A percentile compares a stretch with the other conserved stretches of the same genome.
Conservation (phyloP, 2,113 vertebrate genomes). For the Dryoscopus gambensis region DNA sequence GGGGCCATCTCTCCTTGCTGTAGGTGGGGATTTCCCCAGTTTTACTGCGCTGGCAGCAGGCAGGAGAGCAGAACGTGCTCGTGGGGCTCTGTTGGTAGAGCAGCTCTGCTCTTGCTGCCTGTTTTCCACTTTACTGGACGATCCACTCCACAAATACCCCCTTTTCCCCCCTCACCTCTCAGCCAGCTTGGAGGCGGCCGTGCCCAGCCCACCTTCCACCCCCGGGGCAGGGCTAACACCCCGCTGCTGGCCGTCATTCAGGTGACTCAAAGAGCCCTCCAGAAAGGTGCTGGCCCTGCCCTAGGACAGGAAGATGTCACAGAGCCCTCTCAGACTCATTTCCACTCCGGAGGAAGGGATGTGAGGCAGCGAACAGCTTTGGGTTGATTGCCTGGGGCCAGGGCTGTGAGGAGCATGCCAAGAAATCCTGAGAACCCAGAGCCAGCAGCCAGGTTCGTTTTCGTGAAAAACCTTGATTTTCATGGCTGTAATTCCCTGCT, state of each 20-base stretch:
- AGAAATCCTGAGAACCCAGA: not conserved
- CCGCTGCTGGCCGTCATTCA: not conserved
- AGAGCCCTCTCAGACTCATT: not conserved
- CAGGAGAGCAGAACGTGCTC: not conserved
- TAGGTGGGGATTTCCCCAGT: not conserved
- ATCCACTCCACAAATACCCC: not conserved
- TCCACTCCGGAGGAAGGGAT: not conserved
- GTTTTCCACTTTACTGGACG: not conserved
- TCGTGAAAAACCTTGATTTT: not conserved
- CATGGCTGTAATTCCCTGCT: too few relatives aligned
- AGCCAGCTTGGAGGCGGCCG: not conserved
- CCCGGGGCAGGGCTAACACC: not conserved
- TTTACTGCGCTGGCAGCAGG: not conserved
- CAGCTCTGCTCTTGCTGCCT: not conserved
- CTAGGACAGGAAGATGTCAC: not conserved
- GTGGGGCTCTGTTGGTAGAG: not conserved
- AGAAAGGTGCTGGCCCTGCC: not conserved
- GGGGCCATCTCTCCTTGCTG: not conserved
- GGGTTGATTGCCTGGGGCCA: too few relatives aligned
- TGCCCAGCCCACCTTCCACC: not conserved
- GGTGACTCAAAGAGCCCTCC: not conserved
- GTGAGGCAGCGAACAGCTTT: not conserved
- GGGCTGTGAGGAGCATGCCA: not conserved
- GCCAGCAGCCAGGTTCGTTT: not conserved
- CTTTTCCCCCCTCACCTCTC: rapidly evolving